These are phyloP conservation scores for Mionectes olivaceus DNA, from an alignment of 2,797 vertebrate species.

Conservation along the genomic window DNA sequence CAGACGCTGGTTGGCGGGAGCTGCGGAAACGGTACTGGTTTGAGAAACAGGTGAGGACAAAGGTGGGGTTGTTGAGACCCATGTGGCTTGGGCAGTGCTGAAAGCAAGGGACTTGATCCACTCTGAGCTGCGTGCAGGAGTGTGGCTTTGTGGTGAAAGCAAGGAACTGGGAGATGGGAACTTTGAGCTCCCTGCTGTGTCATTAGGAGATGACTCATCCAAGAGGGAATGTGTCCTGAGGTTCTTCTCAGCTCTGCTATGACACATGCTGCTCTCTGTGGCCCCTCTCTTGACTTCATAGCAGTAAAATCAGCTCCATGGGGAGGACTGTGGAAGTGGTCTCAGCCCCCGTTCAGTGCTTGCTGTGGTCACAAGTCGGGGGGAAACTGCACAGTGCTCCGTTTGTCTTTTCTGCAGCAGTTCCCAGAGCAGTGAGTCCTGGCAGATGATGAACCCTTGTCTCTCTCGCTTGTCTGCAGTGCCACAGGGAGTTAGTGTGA, in stretches of 20 bases:
- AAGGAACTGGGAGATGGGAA: neutral
- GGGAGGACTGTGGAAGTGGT: neutral
- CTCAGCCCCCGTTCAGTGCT: neutral
- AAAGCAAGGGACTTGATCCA: neutral
- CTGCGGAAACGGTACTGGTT: slow-evolving; percentile 91
- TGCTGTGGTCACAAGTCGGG: neutral
- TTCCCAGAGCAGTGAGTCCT: neutral
- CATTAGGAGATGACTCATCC: neutral
- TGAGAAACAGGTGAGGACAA: slow-evolving; percentile 90
- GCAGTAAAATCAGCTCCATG: neutral
- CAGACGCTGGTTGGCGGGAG: slow-evolving; percentile 94
- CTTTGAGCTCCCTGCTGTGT: neutral
- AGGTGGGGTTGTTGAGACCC: neutral
- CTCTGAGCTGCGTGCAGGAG: accelerated
- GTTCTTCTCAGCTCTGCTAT: neutral
- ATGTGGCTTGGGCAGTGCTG: neutral
- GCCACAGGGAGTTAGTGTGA: neutral
- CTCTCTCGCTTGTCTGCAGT: neutral
- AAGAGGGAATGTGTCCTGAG: neutral
- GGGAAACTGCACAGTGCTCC: neutral
- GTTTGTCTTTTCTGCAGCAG: slow-evolving; percentile 4
- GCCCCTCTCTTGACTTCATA: neutral
- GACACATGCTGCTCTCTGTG: neutral
- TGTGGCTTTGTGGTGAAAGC: neutral
- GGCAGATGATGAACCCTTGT: neutral